Percentiles rank a stretch among this genome's conserved stretches.
Evolutionary conservation across 2,888 invertebrate genomes (phyloP).

Genomic region (Invenusta paracnida): DNA sequence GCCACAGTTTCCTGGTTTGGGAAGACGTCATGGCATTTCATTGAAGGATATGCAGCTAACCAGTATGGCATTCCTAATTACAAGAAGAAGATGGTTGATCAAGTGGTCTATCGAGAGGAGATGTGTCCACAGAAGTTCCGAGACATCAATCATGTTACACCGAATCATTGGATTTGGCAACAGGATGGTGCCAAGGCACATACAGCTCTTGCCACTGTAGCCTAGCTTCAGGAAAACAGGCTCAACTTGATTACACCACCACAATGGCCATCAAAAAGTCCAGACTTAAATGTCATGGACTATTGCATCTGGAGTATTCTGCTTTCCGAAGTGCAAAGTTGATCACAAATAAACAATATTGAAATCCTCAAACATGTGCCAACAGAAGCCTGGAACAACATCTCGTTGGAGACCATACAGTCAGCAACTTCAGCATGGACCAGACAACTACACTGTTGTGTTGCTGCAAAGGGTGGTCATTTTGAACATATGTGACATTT

Average conservation of each 20-base stretch:
- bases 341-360: background rate
- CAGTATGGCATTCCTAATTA: background rate
- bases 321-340: background rate
- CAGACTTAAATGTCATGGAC: background rate
- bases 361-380: background rate
- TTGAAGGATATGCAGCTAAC: constrained; percentile 27
- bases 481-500: background rate
- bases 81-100: background rate
- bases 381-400: background rate
- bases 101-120: background rate
- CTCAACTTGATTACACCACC: background rate
- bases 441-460: background rate
- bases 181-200: background rate
- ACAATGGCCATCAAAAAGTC: background rate
- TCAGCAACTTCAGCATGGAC: background rate
- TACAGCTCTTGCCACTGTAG: background rate
- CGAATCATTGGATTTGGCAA: background rate
- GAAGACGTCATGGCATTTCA: background rate
- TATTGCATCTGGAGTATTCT: background rate
- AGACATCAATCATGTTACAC: background rate
- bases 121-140: background rate
- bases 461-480: background rate
- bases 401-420: background rate
- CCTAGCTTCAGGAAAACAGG: background rate
- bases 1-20: constrained; percentile 31